phyloP scores from a whole-genome alignment of 2,113 vertebrate species.

The Corythoichthys intestinalis region DNA sequence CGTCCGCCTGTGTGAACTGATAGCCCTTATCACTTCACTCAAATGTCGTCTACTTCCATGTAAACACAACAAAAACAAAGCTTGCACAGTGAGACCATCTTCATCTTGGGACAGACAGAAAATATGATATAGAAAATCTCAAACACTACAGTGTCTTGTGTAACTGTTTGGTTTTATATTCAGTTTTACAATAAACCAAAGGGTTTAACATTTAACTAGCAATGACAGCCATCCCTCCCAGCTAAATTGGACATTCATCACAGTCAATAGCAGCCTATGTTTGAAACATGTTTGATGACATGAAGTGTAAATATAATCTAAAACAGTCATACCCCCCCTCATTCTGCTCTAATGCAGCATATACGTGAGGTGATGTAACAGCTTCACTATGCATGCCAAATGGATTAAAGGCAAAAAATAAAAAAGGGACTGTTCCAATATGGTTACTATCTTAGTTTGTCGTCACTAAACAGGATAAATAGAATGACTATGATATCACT shows the following conservation, averaged over 20 bases:
- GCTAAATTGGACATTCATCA: no score
- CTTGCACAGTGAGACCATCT: neutral
- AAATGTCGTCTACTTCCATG: constrained; percentile 25
- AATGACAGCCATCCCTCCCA: no score
- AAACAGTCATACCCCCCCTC: constrained; percentile 9
- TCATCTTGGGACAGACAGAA: neutral
- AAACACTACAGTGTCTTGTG: no score
- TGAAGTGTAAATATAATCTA: neutral
- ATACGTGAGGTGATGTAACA: neutral
- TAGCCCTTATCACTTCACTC: constrained; percentile 48
- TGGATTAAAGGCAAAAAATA: neutral
- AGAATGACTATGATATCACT: neutral
- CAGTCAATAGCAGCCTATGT: no score
- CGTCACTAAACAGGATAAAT: neutral
- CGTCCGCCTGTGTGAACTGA: constrained; percentile 35
- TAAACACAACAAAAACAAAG: constrained; percentile 6
- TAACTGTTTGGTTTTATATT: no score
- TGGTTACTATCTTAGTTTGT: neutral
- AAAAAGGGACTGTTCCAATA: neutral
- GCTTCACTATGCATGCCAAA: neutral
- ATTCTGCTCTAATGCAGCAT: neutral
- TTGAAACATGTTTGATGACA: neutral
- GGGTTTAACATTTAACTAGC: no score
- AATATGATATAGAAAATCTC: neutral
- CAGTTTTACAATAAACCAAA: no score